A percentile compares a stretch with the other conserved stretches of the same genome.
These are phyloP conservation scores for Stigmatopora nigra DNA, from an alignment of 2,113 vertebrate species.

Conservation along the genomic window DNA sequence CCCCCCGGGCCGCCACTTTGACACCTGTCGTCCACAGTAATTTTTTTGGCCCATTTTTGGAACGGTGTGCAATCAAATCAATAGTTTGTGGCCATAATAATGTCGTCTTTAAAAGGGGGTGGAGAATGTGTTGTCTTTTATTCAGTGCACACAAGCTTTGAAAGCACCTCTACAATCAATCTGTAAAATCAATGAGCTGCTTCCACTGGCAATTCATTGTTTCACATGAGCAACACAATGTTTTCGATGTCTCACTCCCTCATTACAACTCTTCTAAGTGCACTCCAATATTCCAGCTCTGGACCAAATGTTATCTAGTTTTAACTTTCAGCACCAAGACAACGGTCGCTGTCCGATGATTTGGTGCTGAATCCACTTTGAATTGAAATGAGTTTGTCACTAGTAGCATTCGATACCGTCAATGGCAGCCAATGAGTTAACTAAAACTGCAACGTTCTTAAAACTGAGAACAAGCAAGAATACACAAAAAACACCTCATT, in stretches of 20 bases:
- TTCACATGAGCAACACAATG: slow-evolving; percentile 5
- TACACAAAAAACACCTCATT: slow-evolving; percentile 28
- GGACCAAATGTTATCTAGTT: slow-evolving; percentile 20
- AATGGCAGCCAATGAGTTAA: slow-evolving; percentile 10
- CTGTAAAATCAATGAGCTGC: slow-evolving; percentile 17
- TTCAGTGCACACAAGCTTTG: background rate
- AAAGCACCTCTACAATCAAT: slow-evolving; percentile 6
- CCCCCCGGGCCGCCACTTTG: too few relatives aligned
- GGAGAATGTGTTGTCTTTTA: background rate
- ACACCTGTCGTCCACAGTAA: too few relatives aligned
- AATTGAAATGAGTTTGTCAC: too few relatives aligned
- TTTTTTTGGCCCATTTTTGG: too few relatives aligned
- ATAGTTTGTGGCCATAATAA: background rate
- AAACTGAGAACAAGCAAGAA: background rate
- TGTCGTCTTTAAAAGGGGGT: background rate
- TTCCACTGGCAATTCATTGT: slow-evolving; percentile 6
- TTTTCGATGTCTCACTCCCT: slow-evolving; percentile 22
- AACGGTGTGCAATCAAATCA: too few relatives aligned
- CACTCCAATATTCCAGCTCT: slow-evolving; percentile 25
- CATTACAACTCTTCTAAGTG: slow-evolving; percentile 20
- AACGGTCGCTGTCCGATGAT: too few relatives aligned
- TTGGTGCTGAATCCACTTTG: too few relatives aligned
- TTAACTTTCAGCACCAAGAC: too few relatives aligned
- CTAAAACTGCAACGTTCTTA: slow-evolving; percentile 12
- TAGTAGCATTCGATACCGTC: too few relatives aligned